These are phyloP conservation scores for Aspidiotus rigidus DNA, from an alignment of 2,888 invertebrate genomes.

Conservation along the genomic window DNA sequence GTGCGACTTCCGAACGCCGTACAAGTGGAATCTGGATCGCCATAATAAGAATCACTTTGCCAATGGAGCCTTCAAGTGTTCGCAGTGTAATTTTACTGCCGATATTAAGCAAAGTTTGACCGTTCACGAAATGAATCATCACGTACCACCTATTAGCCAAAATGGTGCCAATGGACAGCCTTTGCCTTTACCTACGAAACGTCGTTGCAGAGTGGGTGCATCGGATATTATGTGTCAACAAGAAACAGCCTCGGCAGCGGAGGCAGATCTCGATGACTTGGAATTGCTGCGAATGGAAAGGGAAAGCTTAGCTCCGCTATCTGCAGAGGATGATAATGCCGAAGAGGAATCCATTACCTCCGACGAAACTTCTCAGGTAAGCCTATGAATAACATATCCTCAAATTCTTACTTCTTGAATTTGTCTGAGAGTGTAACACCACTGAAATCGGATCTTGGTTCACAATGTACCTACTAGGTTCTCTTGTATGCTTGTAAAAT, in stretches of 20 bases:
- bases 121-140: slow-evolving; percentile 85
- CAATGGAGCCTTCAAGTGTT: slow-evolving; percentile 72
- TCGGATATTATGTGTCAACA: slow-evolving; percentile 46
- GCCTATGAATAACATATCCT: background rate
- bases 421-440: no score
- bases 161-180: slow-evolving; percentile 42
- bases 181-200: slow-evolving; percentile 41
- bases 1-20: slow-evolving; percentile 84
- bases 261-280: slow-evolving; percentile 23
- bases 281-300: slow-evolving; percentile 29
- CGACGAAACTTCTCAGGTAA: slow-evolving; percentile 27
- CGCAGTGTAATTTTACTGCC: slow-evolving; percentile 80
- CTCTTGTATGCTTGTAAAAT: no score
- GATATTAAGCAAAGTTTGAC: slow-evolving; percentile 86
- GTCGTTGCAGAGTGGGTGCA: slow-evolving; percentile 66
- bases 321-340: slow-evolving; percentile 5
- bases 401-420: no score
- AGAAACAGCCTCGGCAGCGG: slow-evolving; percentile 3
- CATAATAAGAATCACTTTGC: slow-evolving; percentile 88
- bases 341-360: background rate
- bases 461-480: no score
- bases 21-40: slow-evolving; percentile 78
- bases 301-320: slow-evolving; percentile 12
- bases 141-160: slow-evolving; percentile 69
- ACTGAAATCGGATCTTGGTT: no score